Evolutionary conservation across 2,888 invertebrate genomes (phyloP), one percentile per base, ranked within the genome.

Genomic region (Pachycephus smyrnensis): DNA sequence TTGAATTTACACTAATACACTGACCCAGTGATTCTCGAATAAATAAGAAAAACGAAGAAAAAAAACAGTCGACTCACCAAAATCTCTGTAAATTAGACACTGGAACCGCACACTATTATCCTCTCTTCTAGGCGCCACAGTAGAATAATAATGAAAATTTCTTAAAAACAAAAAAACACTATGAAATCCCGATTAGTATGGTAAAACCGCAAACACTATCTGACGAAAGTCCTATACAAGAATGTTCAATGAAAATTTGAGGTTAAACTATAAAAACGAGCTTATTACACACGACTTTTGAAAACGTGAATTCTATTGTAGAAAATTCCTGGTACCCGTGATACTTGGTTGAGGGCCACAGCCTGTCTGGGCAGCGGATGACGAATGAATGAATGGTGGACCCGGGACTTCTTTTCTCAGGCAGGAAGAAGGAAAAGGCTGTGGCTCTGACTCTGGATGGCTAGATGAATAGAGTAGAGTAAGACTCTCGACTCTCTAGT

Each of bases 331-430:
- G 55, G 55, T 55, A 23, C 23, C 9, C 55, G 55, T 23, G 55
- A 55, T 55, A 55, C 23, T 55, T 55, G 55, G 23, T 55, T 1
- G 55, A 55, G 23, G 55, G 55, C 55, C 55, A 82, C 55, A 82
- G 83, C 85, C 86, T 81, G 86, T 85, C 86, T 86, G 85, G 79
- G 82, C 83, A 86, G 86, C 87, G 85, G 84, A 85, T 86, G 88
- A 88, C 86, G 88, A 86, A 84, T 86, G 86, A 87, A 87, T 85
- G 89, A 89, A 87, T 83, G 85, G 83, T 82, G 84, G 81, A 84
- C 69, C 74, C 84, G 75, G 73, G 37, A 31, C 76, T 36, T 31
- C n/a, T 12, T 69, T 35, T 69, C 76, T 76, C 37, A 36, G 76
- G 74, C 81, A 82, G 81, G 82, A 85, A 81, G 83, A 84, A 83